Percentiles rank a stretch among this genome's conserved stretches.
These are phyloP conservation scores for Gobio occitaniae DNA, from an alignment of 2,797 vertebrate genomes.

Conservation along the genomic window DNA sequence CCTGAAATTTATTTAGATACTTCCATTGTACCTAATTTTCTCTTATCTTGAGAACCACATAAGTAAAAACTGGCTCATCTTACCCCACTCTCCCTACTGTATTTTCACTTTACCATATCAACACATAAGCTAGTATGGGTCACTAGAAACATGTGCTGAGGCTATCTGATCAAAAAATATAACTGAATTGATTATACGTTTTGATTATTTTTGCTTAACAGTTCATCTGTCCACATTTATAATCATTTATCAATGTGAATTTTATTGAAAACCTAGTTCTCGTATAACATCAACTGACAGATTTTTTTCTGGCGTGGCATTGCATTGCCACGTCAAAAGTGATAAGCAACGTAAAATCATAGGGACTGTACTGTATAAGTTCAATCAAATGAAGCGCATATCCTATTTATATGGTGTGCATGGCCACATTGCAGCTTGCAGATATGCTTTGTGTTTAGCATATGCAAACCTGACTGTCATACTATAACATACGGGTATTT, in stretches of 20 bases:
- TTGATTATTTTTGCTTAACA: neutral
- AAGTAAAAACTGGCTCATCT: too few relatives aligned
- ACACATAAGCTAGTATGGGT: neutral
- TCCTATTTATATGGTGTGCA: neutral
- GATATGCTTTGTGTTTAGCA: neutral
- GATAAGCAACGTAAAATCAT: neutral
- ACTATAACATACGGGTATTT: neutral
- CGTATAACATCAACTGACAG: neutral
- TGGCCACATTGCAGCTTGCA: neutral
- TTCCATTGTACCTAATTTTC: too few relatives aligned
- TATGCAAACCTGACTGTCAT: neutral
- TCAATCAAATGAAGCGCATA: neutral
- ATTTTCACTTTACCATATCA: neutral
- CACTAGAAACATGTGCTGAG: neutral
- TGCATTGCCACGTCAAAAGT: neutral
- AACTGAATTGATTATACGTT: neutral
- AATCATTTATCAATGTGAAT: neutral
- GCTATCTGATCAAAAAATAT: neutral
- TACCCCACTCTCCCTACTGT: too few relatives aligned
- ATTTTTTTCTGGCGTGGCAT: neutral
- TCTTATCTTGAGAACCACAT: too few relatives aligned
- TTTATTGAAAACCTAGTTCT: neutral
- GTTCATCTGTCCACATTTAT: neutral
- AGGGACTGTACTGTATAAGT: neutral
- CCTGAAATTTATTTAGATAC: too few relatives aligned